Percentiles rank a stretch among this genome's conserved stretches.
phyloP scores from a whole-genome alignment of 2,797 vertebrate species.

The Diplodus sargus region DNA sequence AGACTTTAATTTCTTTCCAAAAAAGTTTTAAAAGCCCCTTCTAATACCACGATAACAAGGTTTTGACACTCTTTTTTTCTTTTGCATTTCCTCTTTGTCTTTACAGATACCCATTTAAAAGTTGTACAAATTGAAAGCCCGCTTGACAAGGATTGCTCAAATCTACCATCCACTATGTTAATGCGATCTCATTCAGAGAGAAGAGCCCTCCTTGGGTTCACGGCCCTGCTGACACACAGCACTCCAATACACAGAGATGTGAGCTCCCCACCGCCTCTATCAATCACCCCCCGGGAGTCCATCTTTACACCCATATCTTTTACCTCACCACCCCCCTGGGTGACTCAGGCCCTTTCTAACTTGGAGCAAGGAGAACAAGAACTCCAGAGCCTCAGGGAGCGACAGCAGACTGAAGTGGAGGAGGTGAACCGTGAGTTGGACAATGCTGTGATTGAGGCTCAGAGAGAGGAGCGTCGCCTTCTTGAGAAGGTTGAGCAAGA shows the following conservation, averaged over 20 bases:
- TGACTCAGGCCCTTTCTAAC: slow-evolving; percentile 78
- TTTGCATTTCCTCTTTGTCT: slow-evolving; percentile 44
- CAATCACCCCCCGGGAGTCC: slow-evolving; percentile 59
- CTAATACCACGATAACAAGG: neutral
- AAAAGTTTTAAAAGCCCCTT: no score
- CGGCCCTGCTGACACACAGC: slow-evolving; percentile 75
- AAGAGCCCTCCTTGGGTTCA: slow-evolving; percentile 77
- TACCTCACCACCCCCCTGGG: slow-evolving; percentile 74
- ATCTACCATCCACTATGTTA: slow-evolving; percentile 64
- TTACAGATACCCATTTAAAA: slow-evolving; percentile 40
- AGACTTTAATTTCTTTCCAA: neutral
- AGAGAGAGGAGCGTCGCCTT: slow-evolving; percentile 80
- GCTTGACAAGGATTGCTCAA: slow-evolving; percentile 13
- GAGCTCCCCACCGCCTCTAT: slow-evolving; percentile 44
- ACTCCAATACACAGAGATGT: slow-evolving; percentile 55
- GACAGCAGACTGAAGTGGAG: slow-evolving; percentile 80
- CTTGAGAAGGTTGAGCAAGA: slow-evolving; percentile 81
- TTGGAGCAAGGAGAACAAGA: slow-evolving; percentile 78
- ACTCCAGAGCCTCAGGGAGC: slow-evolving; percentile 76
- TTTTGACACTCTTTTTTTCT: neutral
- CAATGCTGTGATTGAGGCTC: slow-evolving; percentile 74
- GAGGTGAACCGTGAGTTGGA: slow-evolving; percentile 79
- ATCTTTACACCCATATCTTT: slow-evolving; percentile 61
- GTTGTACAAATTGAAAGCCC: slow-evolving; percentile 9
- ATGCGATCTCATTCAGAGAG: slow-evolving; percentile 77